Percentiles rank a stretch among this genome's conserved stretches.
phyloP scores from a whole-genome alignment of 2,797 vertebrate genomes.

The Poecile montanus region DNA sequence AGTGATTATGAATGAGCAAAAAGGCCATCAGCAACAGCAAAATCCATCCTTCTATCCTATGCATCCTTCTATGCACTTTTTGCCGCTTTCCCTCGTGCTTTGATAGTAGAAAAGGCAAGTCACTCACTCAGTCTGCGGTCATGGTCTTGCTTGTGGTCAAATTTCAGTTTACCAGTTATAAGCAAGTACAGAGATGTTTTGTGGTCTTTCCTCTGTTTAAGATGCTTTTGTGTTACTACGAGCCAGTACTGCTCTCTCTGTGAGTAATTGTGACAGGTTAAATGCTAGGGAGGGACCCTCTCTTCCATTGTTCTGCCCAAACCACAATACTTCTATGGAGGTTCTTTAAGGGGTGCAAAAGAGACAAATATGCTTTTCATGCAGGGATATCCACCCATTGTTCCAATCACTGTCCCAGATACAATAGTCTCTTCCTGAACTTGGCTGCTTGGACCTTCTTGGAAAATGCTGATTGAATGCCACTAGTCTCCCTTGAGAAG shows the following conservation, averaged over 20 bases:
- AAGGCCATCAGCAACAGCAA: not conserved
- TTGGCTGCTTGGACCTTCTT: not conserved
- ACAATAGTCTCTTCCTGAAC: not conserved
- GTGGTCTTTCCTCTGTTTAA: not conserved
- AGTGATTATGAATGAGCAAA: not conserved
- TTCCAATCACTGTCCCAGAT: not conserved
- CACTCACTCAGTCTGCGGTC: not conserved
- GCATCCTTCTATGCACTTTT: not conserved
- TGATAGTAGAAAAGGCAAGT: not conserved
- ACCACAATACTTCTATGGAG: not conserved
- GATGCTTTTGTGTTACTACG: not conserved
- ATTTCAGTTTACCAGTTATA: not conserved
- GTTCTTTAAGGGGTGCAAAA: not conserved
- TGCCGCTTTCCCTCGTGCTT: not conserved
- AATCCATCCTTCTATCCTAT: not conserved
- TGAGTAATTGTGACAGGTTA: not conserved
- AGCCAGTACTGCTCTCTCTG: not conserved
- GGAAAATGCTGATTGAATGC: not conserved
- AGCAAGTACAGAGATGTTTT: not conserved
- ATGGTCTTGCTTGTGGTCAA: not conserved
- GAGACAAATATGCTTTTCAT: not conserved
- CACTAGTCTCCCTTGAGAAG: not conserved
- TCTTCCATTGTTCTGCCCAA: not conserved
- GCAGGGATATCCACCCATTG: accelerated
- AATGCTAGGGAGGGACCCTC: not conserved